Evolutionary conservation across 2,888 invertebrate genomes (phyloP), one percentile per base, ranked within the genome.

Genomic region (Synanthedon myopaeformis): DNA sequence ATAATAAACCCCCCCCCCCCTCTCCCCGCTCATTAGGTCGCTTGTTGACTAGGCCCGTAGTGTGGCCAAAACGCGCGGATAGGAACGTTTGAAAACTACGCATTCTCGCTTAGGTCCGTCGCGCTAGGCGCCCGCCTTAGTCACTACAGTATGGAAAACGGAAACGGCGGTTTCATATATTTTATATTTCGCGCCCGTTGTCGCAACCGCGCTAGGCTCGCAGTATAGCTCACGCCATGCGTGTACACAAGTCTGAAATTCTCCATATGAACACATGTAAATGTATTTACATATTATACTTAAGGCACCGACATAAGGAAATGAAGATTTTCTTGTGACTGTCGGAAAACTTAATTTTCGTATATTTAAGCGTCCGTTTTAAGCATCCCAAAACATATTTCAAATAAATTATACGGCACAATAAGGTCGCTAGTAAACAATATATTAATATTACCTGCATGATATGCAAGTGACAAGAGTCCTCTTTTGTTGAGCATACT

Each of bases 401-500:
- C 4, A 23, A 23, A 23, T 23, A 23, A 23, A 23, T 23, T 23
- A 5, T 5, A 23, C 5, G 1, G 10, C 35, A 35, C 2, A 35
- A 35, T 8, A 35, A 35, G 35, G 8, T 35, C 2, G 6, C 10
- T 8, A 35, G 14, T 51, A 52, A 13, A 52, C 52, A 8, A 35
- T 35, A 35, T 35, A 35, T 35, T 10, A 48, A 56, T 67, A 59
- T 52, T 81, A 90, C 94, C 97, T 61, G 96, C 96, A 87, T 99
- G 98, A 86, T 98, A 99, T 53, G 97, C 93, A 54, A 92, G 85
- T 19, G 96, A 90, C 61, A 90, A 89, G 23, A 98, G 83, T 54
- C 95, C 95, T 70, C 91, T 90, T 58, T 90, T 90, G 35, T 89
- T 91, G 53, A 99, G 88, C 72, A 92, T 91, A 49, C 89, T 83